Conservation (phyloP, 2,888 invertebrate genomes). For the Drosophila affinis region DNA sequence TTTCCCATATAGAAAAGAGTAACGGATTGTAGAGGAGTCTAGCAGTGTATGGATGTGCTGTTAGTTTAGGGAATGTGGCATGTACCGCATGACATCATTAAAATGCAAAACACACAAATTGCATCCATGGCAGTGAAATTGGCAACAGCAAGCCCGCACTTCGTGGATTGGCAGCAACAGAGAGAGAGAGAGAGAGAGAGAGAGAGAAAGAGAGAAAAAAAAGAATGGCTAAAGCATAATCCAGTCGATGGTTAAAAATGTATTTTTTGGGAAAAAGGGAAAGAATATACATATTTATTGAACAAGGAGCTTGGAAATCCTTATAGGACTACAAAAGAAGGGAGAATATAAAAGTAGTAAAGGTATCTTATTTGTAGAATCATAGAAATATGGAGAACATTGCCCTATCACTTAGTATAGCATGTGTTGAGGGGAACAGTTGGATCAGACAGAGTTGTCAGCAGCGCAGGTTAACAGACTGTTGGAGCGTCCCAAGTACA, state of each 20-base stretch:
- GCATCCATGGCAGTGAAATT: slow-evolving; percentile 42
- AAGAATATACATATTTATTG: too few species aligned
- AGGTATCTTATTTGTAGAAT: too few species aligned
- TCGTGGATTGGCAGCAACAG: slow-evolving; percentile 11
- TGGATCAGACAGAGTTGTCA: too few species aligned
- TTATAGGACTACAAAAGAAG: too few species aligned
- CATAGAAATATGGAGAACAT: too few species aligned
- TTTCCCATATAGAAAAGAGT: slow-evolving; percentile 1
- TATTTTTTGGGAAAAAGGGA: neutral
- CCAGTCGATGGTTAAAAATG: neutral
- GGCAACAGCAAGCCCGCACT: slow-evolving; percentile 37
- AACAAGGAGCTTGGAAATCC: too few species aligned
- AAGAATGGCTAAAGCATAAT: neutral
- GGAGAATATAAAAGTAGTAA: too few species aligned
- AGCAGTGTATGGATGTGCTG: neutral
- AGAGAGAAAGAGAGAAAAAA: neutral
- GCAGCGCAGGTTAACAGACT: too few species aligned
- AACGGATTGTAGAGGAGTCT: slow-evolving; percentile 1
- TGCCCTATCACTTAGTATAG: too few species aligned
- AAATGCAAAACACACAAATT: slow-evolving; percentile 56
- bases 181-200: slow-evolving; percentile 2
- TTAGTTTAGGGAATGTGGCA: neutral
- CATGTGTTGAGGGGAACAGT: too few species aligned
- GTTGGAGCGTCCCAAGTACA: too few species aligned
- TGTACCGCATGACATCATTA: slow-evolving; percentile 33